A percentile compares a stretch with the other conserved stretches of the same genome.
Conservation (phyloP, 2,113 vertebrate species). For the Callipepla californica region DNA sequence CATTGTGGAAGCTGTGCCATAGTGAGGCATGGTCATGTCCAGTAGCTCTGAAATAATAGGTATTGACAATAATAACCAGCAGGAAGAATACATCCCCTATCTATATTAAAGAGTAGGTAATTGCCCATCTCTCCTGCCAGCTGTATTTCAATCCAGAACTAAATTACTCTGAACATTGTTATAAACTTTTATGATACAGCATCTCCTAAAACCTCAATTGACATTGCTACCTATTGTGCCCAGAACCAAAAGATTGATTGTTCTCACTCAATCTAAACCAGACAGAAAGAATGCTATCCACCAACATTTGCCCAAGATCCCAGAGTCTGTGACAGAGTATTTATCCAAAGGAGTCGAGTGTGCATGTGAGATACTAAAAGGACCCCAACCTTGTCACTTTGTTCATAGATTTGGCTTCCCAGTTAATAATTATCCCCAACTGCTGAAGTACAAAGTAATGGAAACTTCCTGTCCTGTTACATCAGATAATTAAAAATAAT, state of each 20-base stretch:
- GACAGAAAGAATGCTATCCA: background rate
- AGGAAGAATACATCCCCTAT: background rate
- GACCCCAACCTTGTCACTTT: background rate
- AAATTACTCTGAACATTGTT: conserved; percentile 25
- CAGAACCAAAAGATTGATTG: background rate
- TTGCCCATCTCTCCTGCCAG: conserved; percentile 49
- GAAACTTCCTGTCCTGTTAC: background rate
- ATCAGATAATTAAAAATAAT: background rate
- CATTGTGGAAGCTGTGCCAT: conserved; percentile 29
- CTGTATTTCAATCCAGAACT: conserved; percentile 26
- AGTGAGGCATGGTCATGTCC: background rate
- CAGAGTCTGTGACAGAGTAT: background rate
- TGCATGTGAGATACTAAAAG: background rate
- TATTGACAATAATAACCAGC: conserved; percentile 28
- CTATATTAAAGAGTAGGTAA: conserved; percentile 37
- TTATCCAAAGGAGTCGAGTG: background rate
- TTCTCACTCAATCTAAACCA: background rate
- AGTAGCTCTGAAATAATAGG: conserved; percentile 47
- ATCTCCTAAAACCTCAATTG: conserved; percentile 9
- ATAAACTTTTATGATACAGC: background rate
- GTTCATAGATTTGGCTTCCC: background rate
- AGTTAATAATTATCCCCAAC: background rate
- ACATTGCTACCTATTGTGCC: background rate
- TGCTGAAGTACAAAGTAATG: too few relatives aligned
- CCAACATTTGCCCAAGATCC: background rate